Base-by-base conservation (phyloP, 2,113 vertebrate species). In the Nannobrachium achirus region DNA sequence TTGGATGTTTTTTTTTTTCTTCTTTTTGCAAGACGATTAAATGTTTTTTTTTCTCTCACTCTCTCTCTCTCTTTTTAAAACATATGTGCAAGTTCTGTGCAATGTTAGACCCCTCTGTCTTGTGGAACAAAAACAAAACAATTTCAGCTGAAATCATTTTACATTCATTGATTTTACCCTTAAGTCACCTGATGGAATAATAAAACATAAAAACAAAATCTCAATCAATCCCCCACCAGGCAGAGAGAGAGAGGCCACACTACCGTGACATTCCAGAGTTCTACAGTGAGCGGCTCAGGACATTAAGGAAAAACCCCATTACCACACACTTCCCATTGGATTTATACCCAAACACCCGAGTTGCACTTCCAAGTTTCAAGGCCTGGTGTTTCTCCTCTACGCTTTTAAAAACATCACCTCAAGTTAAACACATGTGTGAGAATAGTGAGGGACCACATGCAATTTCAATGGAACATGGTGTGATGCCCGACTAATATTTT, bases 41-140 rank as follows among this genome's bases (percentile, higher is more conserved):
- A 39, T 40, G 53, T 66, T 50, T 42, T 66, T 63, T 69, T 69
- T 68, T 51, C 25, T 71, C 46, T 63, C 44, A 61, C 56, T 40
- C 3, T 60, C 73, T 63, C 56, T 40, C 3, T 60, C 73, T 61
- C 57, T 69, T 75, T 73, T 67, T 69, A 33, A 33, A 33, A 79
- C 74, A 73, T 60, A 86, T 89, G 90, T 93, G 90, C 90, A 92
- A 92, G 86, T 88, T 89, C 75, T 87, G 86, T 89, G 92, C 91
- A 86, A 88, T 42, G 55, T 88, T 81, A 78, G 72, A 84, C 79
- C 69, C 67, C 71, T 62, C 55, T 45, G 73, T 80, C 73, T 75
- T 61, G 38, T 76, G 50, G 1, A 78, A 79, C 73, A 77, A 72
- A 76, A 83, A 77, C 60, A 56, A 86, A 75, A 69, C 11, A 44